phyloP scores from a whole-genome alignment of 2,888 invertebrate genomes.

The Amblyjoppa proteus region DNA sequence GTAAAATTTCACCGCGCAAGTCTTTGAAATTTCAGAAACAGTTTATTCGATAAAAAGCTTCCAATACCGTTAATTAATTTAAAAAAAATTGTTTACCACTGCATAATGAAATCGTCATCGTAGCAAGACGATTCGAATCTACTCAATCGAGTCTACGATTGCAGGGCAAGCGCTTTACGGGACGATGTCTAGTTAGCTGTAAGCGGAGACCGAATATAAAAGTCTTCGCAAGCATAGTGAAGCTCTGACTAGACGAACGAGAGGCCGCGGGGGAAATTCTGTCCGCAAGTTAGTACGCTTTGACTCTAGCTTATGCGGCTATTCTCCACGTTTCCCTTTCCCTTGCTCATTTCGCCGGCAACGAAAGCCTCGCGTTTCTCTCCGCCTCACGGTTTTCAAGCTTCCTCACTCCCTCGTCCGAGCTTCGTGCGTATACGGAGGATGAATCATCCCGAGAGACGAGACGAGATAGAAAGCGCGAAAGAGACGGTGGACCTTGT shows the following conservation, averaged over 20 bases:
- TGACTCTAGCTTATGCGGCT: conserved; percentile 21
- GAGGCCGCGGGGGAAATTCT: conserved; percentile 17
- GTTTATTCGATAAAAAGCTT: too few relatives aligned
- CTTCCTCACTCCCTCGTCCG: conserved; percentile 66
- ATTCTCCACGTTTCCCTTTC: conserved; percentile 53
- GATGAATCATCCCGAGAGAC: conserved; percentile 66
- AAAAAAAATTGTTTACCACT: too few relatives aligned
- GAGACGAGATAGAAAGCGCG: conserved; percentile 40
- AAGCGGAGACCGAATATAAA: conserved; percentile 11
- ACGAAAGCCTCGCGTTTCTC: conserved; percentile 68
- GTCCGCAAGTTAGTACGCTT: conserved; percentile 12
- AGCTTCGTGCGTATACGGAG: conserved; percentile 55
- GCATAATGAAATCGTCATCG: conserved; percentile 14
- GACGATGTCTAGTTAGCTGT: neutral
- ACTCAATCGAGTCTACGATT: neutral
- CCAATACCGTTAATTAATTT: too few relatives aligned
- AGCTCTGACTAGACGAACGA: conserved; percentile 11
- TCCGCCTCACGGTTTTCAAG: conserved; percentile 52
- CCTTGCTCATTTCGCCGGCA: conserved; percentile 50
- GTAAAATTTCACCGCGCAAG: too few relatives aligned
- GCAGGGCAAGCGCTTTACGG: conserved; percentile 1
- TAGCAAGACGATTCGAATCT: neutral
- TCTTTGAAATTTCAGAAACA: too few relatives aligned
- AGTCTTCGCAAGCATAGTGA: conserved; percentile 44
- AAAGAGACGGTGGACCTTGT: conserved; percentile 74